Evolutionary conservation across 2,888 invertebrate genomes (phyloP), one percentile per base, ranked within the genome.

Genomic region (Sarcophaga variegata): DNA sequence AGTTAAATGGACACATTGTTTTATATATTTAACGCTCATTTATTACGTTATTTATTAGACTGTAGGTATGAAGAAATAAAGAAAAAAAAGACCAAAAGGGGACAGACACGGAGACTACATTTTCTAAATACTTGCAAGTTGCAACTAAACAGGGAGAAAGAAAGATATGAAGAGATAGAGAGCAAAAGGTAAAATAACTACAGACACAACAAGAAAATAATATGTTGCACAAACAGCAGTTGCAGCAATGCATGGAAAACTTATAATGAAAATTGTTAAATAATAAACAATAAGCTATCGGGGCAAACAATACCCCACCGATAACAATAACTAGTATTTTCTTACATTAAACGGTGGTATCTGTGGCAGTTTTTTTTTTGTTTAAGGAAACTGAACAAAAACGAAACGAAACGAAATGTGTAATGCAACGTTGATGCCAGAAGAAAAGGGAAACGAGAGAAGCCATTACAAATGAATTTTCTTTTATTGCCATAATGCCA

Each of bases 21-120:
- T 74, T 60, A 22, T 78, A 90, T 89, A 91, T 91, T 91, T 90
- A 92, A 90, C 90, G 91, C 91, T 92, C 90, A 90, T 90, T 92
- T 90, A 90, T 90, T 90, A 89, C 90, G 90, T 91, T 91, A 92
- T 92, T 90, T 91, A 92, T 90, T 90, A 85, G 78, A 79, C 72
- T 66, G 72, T 77, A 14, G 17, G 22, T 17, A n/a, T 37, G 54
- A 47, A 63, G 63, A 66, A 75, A 74, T 54, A 71, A 54, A 54
- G 37, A 59, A 17, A 69, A 62, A 54, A 63, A 25, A 22, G 69
- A n/a, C 77, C 69, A 70, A 67, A 64, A 80, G 74, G 74, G 74
- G 79, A 83, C 64, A 81, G 72, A 71, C 45, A n/a, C 11, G 2
- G 60, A 4, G 14, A 80, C 12, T 67, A 70, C 25, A 45, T 37